Base-by-base conservation (phyloP, 2,113 vertebrate species). In the Oryctolagus cuniculus region DNA sequence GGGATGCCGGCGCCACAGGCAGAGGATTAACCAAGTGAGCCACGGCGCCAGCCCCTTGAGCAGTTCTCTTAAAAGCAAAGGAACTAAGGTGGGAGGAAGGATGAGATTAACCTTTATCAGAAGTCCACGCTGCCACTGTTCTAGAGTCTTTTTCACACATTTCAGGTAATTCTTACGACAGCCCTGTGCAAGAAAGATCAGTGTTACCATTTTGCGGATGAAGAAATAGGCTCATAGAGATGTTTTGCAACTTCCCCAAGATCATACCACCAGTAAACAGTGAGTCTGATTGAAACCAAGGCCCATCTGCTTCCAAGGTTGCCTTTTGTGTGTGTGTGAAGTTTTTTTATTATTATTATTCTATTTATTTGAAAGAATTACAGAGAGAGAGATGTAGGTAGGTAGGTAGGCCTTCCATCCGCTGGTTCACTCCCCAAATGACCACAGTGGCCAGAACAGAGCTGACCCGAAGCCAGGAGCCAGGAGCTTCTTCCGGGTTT, bases 171-270 rank as follows among this genome's bases (percentile, higher is more conserved):
- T 64, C 63, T 86, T 85, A 73, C 22, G 84, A 16, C 67, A 85
- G 25, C 36, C 44, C 0, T 13, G 34, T 10, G 21, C 10, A 75
- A 19, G 19, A 64, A 91, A 61, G 15, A 44, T 70, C 29, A 61
- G 69, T 86, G 6, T 86, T 82, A 51, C 31, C 15, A 36, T 69
- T 75, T 63, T 36, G 31, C 67, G 36, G 38, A 61, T 94, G n/a
- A 86, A 96, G 79, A 90, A 95, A 84, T 38, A 44, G 27, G 58
- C 74, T 82, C 24, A 19, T 58, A 11, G 10, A 58, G 64, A 27
- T n/a, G 64, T 36, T 96, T 89, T 89, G 51, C 58, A 83, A 55
- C 51, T 83, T 83, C 80, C 61, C 66, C 38, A 75, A 61, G 11
- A 44, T 63, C 8, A 0, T 36, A 12, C 64, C 21, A 34, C n/a